These are phyloP conservation scores for Pipistrellus pygmaeus DNA, from an alignment of 2,797 vertebrate genomes.

Conservation along the genomic window DNA sequence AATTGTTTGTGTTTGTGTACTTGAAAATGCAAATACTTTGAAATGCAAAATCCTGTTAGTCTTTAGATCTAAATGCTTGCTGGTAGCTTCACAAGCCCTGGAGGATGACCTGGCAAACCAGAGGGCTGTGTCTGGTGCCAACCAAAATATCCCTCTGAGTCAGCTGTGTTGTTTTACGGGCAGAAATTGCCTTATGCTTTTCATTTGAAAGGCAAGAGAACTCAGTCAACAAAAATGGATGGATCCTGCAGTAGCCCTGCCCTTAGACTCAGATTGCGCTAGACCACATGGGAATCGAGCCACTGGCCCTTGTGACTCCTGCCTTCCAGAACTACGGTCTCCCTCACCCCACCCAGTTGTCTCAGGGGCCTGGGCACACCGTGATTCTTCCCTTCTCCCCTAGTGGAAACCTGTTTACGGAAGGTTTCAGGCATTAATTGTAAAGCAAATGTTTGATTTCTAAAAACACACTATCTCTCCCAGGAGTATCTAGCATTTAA, in stretches of 20 bases:
- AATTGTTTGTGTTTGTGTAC: background rate
- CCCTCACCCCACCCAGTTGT: background rate
- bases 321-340: background rate
- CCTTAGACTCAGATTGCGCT: background rate
- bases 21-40: slow-evolving; percentile 16
- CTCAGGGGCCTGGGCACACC: no score
- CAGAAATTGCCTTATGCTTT: background rate
- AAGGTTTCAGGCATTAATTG: background rate
- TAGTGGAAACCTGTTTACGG: background rate
- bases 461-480: background rate
- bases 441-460: background rate
- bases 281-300: rapidly evolving
- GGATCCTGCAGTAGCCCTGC: background rate
- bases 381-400: background rate
- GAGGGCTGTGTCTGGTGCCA: slow-evolving; percentile 68
- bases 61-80: background rate
- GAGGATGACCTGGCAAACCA: slow-evolving; percentile 8
- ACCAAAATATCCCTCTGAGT: slow-evolving; percentile 61
- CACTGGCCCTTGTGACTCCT: background rate
- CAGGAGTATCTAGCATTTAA: background rate
- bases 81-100: background rate
- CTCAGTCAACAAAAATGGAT: background rate
- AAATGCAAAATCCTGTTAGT: background rate
- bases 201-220: slow-evolving; percentile 35
- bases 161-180: slow-evolving; percentile 16